Conservation (phyloP, 2,113 vertebrate species). For the Leucosticte australis region DNA sequence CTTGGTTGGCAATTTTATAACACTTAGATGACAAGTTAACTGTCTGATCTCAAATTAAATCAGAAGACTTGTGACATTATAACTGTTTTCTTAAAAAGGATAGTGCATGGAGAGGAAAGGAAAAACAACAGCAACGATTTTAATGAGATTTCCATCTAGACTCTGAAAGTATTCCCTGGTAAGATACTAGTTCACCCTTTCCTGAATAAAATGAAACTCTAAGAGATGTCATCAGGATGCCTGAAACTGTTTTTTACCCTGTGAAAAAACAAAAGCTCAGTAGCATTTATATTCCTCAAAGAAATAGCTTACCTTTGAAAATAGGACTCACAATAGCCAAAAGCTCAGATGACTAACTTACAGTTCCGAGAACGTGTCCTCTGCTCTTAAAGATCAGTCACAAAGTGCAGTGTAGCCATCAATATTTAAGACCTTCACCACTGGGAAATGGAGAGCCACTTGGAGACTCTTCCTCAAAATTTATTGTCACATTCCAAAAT, state of each 20-base stretch:
- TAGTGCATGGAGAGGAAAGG: not conserved
- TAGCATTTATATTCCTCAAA: not conserved
- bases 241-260: not conserved
- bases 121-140: not conserved
- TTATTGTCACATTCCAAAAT: not conserved
- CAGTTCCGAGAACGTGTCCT: not conserved
- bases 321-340: not conserved
- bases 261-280: not conserved
- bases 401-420: not conserved
- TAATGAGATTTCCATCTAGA: not conserved
- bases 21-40: not conserved
- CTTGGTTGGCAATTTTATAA: not conserved
- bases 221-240: not conserved
- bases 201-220: not conserved
- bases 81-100: not conserved
- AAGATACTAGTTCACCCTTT: not conserved
- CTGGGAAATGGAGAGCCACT: accelerated
- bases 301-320: not conserved
- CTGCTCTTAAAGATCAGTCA: not conserved
- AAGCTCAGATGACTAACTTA: not conserved
- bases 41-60: conserved; percentile 13
- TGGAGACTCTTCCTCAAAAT: not conserved
- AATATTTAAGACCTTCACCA: not conserved
- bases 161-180: not conserved
- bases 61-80: not conserved